A percentile compares a stretch with the other conserved stretches of the same genome.
Evolutionary conservation across 2,113 vertebrate genomes (phyloP).

Genomic region (Ailuropoda melanoleuca): DNA sequence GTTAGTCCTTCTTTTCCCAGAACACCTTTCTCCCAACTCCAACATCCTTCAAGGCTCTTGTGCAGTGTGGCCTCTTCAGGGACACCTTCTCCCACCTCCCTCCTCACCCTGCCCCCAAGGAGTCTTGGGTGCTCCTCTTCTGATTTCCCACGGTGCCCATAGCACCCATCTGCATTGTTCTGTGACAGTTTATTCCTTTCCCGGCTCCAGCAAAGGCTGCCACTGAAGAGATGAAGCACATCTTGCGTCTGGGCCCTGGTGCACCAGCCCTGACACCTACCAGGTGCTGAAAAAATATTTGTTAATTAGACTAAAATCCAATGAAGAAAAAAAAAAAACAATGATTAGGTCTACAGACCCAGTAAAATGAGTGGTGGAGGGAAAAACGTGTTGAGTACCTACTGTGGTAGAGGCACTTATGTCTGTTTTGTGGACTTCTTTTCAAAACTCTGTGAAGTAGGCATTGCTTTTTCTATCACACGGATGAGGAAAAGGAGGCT

Average conservation of each 20-base stretch:
- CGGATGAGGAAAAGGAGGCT: background rate
- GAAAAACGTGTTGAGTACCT: no score
- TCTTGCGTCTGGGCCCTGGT: background rate
- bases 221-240: background rate
- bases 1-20: background rate
- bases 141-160: fast-evolving
- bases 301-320: background rate
- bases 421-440: background rate
- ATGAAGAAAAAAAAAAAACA: background rate
- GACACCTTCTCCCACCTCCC: background rate
- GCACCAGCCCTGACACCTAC: background rate
- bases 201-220: background rate
- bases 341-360: background rate
- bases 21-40: background rate
- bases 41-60: background rate
- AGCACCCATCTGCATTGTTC: background rate
- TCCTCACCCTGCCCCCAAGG: background rate
- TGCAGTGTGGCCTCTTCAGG: background rate
- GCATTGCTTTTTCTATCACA: background rate
- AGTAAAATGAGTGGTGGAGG: background rate
- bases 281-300: background rate
- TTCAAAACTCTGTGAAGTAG: background rate
- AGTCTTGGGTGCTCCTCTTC: background rate
- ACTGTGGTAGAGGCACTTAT: background rate
- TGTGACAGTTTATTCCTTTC: background rate